These are phyloP conservation scores for Auanema sp. DNA, from an alignment of 2,888 invertebrate genomes.

Conservation along the genomic window DNA sequence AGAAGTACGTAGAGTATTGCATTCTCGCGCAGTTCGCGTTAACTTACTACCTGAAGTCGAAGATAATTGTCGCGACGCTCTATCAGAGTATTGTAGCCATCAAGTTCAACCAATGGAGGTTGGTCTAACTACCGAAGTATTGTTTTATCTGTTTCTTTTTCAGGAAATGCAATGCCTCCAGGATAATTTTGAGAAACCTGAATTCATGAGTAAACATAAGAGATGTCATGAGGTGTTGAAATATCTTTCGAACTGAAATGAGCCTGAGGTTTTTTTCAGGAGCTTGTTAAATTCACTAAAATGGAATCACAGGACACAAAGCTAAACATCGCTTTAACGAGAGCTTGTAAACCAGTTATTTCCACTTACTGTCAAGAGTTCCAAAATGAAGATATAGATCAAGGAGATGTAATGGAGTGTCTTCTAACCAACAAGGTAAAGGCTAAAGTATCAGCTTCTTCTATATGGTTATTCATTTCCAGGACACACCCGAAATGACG, in stretches of 20 bases:
- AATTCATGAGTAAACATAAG: constrained; percentile 55
- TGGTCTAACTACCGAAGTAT: neutral
- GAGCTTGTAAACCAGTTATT: constrained; percentile 80
- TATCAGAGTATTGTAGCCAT: constrained; percentile 81
- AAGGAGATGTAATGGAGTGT: constrained; percentile 90
- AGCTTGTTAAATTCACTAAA: constrained; percentile 83
- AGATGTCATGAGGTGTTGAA: constrained; percentile 72
- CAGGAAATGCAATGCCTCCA: constrained; percentile 88
- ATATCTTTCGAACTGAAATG: constrained; percentile 71
- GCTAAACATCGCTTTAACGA: constrained; percentile 83
- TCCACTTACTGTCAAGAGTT: constrained; percentile 75
- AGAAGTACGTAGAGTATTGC: constrained; percentile 87
- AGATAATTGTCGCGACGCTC: constrained; percentile 82
- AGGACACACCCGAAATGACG: constrained; percentile 38
- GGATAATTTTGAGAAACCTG: constrained; percentile 67
- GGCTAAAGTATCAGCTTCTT: neutral
- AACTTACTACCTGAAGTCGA: constrained; percentile 92
- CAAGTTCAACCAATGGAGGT: constrained; percentile 67
- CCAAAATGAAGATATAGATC: constrained; percentile 70
- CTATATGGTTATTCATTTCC: neutral
- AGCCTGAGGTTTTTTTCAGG: constrained; percentile 63
- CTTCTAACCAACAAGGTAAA: constrained; percentile 85
- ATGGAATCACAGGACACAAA: constrained; percentile 84
- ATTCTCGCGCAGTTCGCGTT: constrained; percentile 86
- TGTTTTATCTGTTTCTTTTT: neutral